Evolutionary conservation across 2,888 invertebrate genomes (phyloP).

Genomic region (Hyles lineata): DNA sequence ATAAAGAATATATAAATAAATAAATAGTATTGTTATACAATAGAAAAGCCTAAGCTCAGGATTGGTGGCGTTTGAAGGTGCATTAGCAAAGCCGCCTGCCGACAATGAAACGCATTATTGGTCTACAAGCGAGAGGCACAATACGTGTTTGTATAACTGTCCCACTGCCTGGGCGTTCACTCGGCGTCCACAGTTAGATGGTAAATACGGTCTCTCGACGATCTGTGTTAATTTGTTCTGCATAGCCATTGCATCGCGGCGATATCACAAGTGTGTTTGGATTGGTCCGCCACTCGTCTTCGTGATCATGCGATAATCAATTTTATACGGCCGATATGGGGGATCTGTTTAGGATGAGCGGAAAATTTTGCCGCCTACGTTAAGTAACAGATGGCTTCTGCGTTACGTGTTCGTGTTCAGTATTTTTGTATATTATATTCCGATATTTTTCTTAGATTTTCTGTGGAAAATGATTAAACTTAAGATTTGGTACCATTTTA

Average conservation of each 20-base stretch:
- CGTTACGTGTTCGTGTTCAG: slow-evolving; percentile 1
- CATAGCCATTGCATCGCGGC: slow-evolving; percentile 67
- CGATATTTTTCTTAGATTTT: not conserved
- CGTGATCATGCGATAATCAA: slow-evolving; percentile 44
- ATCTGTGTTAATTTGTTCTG: slow-evolving; percentile 81
- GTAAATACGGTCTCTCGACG: slow-evolving; percentile 71
- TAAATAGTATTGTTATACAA: too few species aligned
- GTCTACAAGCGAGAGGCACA: slow-evolving; percentile 69
- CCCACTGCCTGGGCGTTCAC: slow-evolving; percentile 70
- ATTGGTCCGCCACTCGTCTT: slow-evolving; percentile 43
- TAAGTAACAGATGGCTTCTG: slow-evolving; percentile 6
- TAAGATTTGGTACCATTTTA: too few species aligned
- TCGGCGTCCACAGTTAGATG: slow-evolving; percentile 73
- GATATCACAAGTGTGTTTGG: slow-evolving; percentile 60
- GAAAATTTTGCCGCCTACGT: slow-evolving; percentile 7
- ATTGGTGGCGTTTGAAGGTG: slow-evolving; percentile 55
- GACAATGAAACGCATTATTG: slow-evolving; percentile 80
- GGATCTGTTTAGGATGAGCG: slow-evolving; percentile 32
- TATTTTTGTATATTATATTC: not conserved
- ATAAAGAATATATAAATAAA: too few species aligned
- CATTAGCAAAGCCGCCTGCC: slow-evolving; percentile 62
- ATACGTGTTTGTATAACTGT: slow-evolving; percentile 81
- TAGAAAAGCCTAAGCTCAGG: not conserved
- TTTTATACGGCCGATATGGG: slow-evolving; percentile 36
- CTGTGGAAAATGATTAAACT: too few species aligned